Percentiles rank a stretch among this genome's conserved stretches.
phyloP scores from a whole-genome alignment of 2,888 invertebrate genomes.

The Gonocerus acuteangulatus region DNA sequence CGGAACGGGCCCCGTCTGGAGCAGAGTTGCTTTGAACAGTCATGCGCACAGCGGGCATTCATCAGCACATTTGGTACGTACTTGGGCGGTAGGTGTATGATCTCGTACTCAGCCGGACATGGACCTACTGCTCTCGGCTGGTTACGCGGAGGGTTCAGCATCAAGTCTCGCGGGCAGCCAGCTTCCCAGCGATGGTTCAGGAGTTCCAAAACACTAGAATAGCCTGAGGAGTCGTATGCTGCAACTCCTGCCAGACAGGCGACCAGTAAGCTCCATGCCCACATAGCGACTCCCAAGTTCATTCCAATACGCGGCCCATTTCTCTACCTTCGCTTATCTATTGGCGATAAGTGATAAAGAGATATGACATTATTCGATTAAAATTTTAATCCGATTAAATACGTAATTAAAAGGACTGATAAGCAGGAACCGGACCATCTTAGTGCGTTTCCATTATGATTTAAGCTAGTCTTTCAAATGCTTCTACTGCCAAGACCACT shows the following conservation, averaged over 20 bases:
- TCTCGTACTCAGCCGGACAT: slow-evolving; percentile 20
- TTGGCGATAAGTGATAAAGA: background rate
- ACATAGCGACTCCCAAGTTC: slow-evolving; percentile 1
- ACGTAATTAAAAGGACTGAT: no score
- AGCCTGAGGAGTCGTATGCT: background rate
- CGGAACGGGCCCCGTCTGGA: slow-evolving; percentile 6
- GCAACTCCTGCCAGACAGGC: background rate
- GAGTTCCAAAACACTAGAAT: slow-evolving; percentile 47
- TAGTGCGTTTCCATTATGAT: no score
- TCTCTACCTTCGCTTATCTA: background rate
- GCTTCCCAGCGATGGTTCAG: slow-evolving; percentile 20
- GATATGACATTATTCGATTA: no score
- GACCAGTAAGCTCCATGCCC: slow-evolving; percentile 9
- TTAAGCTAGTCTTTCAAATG: no score
- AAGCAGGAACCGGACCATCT: no score
- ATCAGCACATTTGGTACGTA: slow-evolving; percentile 22
- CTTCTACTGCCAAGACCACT: no score
- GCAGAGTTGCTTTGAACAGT: slow-evolving; percentile 19
- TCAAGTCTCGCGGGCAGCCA: slow-evolving; percentile 1
- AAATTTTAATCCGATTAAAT: no score
- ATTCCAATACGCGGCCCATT: no score
- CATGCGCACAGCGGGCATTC: slow-evolving; percentile 22
- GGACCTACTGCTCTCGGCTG: slow-evolving; percentile 16
- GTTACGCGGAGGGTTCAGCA: background rate
- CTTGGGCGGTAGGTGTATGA: slow-evolving; percentile 25